phyloP scores from a whole-genome alignment of 2,888 invertebrate species.

The Epiblema foenella region DNA sequence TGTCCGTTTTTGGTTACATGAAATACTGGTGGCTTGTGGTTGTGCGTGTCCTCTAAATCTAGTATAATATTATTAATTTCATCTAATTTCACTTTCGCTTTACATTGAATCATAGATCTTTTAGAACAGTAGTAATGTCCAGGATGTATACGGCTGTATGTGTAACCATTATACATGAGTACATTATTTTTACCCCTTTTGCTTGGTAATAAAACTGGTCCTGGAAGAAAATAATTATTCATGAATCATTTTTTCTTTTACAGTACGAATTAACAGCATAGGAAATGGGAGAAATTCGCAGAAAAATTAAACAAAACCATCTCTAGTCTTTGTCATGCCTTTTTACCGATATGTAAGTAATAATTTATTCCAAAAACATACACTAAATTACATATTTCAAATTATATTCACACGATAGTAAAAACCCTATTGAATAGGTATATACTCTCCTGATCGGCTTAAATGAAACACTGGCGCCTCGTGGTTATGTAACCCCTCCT shows the following conservation, averaged over 20 bases:
- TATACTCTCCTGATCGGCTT: constrained; percentile 1
- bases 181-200: constrained; percentile 14
- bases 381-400: neutral
- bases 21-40: constrained; percentile 16
- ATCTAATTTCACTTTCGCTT: constrained; percentile 49
- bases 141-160: constrained; percentile 23
- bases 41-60: neutral
- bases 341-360: neutral
- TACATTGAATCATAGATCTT: constrained; percentile 45
- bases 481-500: constrained; percentile 37
- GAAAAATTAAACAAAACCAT: neutral
- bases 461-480: constrained; percentile 18
- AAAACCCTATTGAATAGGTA: neutral
- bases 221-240: neutral
- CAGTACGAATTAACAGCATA: neutral
- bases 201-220: constrained; percentile 5
- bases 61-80: neutral
- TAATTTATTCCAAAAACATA: neutral
- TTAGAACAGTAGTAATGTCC: constrained; percentile 27
- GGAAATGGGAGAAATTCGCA: neutral
- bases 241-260: neutral
- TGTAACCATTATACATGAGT: constrained; percentile 11
- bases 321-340: neutral
- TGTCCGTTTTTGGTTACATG: constrained; percentile 15
- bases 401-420: neutral